phyloP scores from a whole-genome alignment of 2,888 invertebrate genomes.

The Lepidocyrtoides sp. region DNA sequence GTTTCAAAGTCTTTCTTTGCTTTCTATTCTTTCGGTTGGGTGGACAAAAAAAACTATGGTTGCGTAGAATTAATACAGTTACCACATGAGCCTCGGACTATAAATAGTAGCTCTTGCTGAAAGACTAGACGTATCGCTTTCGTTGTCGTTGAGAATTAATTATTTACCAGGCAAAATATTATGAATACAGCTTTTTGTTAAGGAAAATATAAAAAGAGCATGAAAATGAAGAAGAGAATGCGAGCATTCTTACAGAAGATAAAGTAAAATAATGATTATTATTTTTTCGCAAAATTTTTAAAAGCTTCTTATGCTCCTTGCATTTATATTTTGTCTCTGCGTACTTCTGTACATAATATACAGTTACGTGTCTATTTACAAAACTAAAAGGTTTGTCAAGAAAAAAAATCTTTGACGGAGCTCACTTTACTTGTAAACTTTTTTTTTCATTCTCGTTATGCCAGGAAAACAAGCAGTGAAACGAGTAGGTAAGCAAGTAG shows the following conservation, averaged over 20 bases:
- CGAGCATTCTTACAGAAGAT: not conserved
- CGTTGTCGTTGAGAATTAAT: not conserved
- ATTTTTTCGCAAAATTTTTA: not conserved
- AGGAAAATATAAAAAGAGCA: not conserved
- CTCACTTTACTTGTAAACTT: not conserved
- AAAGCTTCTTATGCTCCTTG: not conserved
- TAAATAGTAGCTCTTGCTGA: too few relatives aligned
- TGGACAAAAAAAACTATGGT: too few relatives aligned
- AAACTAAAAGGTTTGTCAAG: slow-evolving; percentile 1
- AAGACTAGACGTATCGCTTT: not conserved
- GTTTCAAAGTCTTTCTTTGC: too few relatives aligned
- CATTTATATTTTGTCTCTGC: not conserved
- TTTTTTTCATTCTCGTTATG: not conserved
- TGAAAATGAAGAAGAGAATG: not conserved
- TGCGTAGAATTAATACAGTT: too few relatives aligned
- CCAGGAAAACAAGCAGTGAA: not conserved
- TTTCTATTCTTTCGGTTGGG: too few relatives aligned
- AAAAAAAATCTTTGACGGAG: not conserved
- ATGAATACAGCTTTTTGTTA: not conserved
- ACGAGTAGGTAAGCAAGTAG: not conserved
- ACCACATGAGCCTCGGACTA: too few relatives aligned
- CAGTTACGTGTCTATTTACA: not conserved
- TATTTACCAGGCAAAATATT: too few relatives aligned
- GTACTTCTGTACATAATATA: not conserved
- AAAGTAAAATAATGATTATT: not conserved